Evolutionary conservation across 1,140 invertebrate species (phyloP).

Genomic region (Helicorthomorpha holstii): DNA sequence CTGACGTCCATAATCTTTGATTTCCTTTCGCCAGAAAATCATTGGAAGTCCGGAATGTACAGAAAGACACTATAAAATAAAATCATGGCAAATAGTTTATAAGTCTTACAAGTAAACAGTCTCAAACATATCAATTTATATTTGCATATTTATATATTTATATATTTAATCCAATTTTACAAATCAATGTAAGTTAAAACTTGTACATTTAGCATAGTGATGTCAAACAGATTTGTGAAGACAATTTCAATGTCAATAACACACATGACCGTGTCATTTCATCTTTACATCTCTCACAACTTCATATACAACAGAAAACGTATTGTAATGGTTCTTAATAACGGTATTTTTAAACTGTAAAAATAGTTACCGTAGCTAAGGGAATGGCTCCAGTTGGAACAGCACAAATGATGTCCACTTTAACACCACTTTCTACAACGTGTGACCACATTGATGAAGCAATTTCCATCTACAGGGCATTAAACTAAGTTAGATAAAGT

Average conservation of each 20-base stretch:
- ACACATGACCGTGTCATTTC: no score
- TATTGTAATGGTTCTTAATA: neutral
- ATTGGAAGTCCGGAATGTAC: constrained; percentile 31
- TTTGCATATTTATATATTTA: no score
- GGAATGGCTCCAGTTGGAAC: constrained; percentile 94
- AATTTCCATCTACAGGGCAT: neutral
- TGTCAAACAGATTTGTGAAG: no score
- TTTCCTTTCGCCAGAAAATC: constrained; percentile 47
- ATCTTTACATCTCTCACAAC: no score
- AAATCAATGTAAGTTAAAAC: no score
- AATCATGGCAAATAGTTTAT: no score
- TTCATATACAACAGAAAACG: no score
- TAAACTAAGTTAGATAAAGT: neutral
- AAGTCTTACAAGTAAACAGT: no score
- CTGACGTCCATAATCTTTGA: constrained; percentile 89
- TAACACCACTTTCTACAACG: neutral
- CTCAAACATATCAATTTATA: no score
- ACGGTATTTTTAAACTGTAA: neutral
- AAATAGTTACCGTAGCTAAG: constrained; percentile 51
- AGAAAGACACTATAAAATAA: constrained; percentile 22
- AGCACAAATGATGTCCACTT: constrained; percentile 61
- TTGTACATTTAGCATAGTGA: no score
- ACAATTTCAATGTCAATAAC: no score
- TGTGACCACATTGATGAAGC: neutral
- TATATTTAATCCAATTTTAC: no score